A percentile compares a stretch with the other conserved stretches of the same genome.
Evolutionary conservation across 2,113 vertebrate species (phyloP).

Genomic region (Todiramphus chloris): DNA sequence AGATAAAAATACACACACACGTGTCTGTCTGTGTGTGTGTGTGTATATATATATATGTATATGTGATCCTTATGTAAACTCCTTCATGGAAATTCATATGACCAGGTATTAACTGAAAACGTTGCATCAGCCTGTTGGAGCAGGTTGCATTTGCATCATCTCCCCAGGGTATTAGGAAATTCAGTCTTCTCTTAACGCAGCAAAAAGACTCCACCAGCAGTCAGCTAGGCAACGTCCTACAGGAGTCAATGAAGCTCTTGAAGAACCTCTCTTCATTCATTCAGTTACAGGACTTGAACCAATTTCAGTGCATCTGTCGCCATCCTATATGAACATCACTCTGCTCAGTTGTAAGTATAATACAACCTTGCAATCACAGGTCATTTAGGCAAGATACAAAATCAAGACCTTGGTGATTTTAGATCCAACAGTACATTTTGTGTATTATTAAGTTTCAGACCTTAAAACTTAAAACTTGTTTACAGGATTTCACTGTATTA

Average conservation of each 20-base stretch:
- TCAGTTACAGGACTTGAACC: slow-evolving; percentile 27
- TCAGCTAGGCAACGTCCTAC: slow-evolving; percentile 4
- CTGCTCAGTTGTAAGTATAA: slow-evolving; percentile 42
- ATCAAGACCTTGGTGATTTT: slow-evolving; percentile 54
- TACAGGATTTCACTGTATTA: neutral
- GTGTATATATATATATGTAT: neutral
- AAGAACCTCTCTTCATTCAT: slow-evolving; percentile 59
- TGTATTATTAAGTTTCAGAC: slow-evolving; percentile 57
- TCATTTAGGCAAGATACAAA: slow-evolving; percentile 43
- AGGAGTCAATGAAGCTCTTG: slow-evolving; percentile 30
- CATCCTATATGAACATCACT: slow-evolving; percentile 19
- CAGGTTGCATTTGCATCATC: neutral
- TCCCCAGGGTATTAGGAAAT: neutral
- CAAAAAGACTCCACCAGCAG: neutral
- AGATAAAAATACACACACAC: neutral
- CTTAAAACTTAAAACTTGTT: slow-evolving; percentile 15
- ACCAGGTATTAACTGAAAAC: neutral
- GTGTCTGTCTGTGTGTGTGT: no score
- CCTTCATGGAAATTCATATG: neutral
- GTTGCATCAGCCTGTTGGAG: neutral
- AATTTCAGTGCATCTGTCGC: slow-evolving; percentile 62
- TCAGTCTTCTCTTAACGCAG: neutral
- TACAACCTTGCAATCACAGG: slow-evolving; percentile 61
- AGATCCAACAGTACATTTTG: slow-evolving; percentile 46
- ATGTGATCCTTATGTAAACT: neutral